Percentiles rank a stretch among this genome's conserved stretches.
These are phyloP conservation scores for Drosophila fungiperda DNA, from an alignment of 2,888 invertebrate genomes.

Conservation along the genomic window DNA sequence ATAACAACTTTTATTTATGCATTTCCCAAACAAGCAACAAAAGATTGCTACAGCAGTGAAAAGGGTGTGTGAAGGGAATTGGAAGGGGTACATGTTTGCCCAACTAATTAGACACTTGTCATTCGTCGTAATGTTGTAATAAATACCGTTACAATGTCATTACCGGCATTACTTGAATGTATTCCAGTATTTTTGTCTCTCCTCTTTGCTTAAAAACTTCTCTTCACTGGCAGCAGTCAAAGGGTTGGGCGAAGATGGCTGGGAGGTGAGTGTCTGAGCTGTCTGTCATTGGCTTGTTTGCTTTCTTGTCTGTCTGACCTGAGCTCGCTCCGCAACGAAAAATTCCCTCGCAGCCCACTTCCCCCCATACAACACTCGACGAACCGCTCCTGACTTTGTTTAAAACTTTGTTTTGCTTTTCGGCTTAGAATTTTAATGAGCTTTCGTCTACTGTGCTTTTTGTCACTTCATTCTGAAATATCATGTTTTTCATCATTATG, in stretches of 20 bases:
- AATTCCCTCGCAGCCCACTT: too few relatives aligned
- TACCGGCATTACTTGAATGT: slow-evolving; percentile 74
- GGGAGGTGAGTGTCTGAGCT: slow-evolving; percentile 33
- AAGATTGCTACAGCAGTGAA: neutral
- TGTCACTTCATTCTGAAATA: slow-evolving; percentile 71
- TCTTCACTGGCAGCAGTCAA: slow-evolving; percentile 45
- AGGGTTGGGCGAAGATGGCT: neutral
- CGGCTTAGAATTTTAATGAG: slow-evolving; percentile 81
- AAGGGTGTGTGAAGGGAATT: too few relatives aligned
- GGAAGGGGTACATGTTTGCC: slow-evolving; percentile 54
- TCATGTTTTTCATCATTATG: slow-evolving; percentile 66
- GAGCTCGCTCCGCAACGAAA: slow-evolving; percentile 4
- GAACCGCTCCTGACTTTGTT: slow-evolving; percentile 64
- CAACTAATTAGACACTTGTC: slow-evolving; percentile 81
- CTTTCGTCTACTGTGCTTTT: slow-evolving; percentile 67
- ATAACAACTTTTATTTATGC: slow-evolving; percentile 52
- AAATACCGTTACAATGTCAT: slow-evolving; percentile 82
- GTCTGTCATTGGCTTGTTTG: slow-evolving; percentile 78
- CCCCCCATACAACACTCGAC: neutral
- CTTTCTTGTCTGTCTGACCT: slow-evolving; percentile 53
- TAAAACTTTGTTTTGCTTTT: slow-evolving; percentile 78
- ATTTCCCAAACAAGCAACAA: slow-evolving; percentile 39
- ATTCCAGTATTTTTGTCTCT: slow-evolving; percentile 48
- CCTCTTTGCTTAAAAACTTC: slow-evolving; percentile 33
- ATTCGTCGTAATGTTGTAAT: slow-evolving; percentile 77